Percentiles rank a stretch among this genome's conserved stretches.
Conservation (phyloP, 1,140 invertebrate species). For the fruit fly (Drosophila melanogaster) region DNA sequence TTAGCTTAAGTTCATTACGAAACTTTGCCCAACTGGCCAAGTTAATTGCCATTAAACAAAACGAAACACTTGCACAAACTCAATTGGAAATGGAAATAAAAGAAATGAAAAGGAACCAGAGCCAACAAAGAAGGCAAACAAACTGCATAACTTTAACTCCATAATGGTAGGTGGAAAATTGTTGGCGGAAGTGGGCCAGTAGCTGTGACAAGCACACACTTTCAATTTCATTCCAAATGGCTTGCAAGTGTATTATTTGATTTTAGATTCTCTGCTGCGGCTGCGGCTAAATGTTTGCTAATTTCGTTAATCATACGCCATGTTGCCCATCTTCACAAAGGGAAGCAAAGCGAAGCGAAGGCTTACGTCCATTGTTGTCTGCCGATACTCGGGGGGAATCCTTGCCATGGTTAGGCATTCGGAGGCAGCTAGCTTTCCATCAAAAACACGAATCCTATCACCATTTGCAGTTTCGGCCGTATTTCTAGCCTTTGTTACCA, state of each 20-base stretch:
- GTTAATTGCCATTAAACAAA: conserved; percentile 41
- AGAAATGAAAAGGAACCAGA: conserved; percentile 20
- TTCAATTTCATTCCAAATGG: conserved; percentile 20
- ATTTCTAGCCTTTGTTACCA: conserved; percentile 3
- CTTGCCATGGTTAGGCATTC: too few relatives aligned
- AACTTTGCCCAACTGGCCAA: conserved; percentile 23
- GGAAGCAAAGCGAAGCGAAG: background rate
- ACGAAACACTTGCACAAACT: conserved; percentile 61
- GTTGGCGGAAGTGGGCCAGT: conserved; percentile 18
- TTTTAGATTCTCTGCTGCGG: conserved; percentile 21
- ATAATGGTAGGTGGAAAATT: conserved; percentile 15
- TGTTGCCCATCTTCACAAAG: conserved; percentile 51
- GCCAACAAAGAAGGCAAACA: conserved; percentile 20
- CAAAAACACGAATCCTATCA: background rate
- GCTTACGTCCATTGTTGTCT: conserved; percentile 57
- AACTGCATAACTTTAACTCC: conserved; percentile 37
- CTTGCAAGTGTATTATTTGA: background rate
- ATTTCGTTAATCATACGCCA: conserved; percentile 77
- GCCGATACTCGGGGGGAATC: background rate
- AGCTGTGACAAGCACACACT: conserved; percentile 13
- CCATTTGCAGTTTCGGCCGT: conserved; percentile 13
- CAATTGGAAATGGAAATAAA: conserved; percentile 27
- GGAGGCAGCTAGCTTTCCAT: background rate
- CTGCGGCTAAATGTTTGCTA: conserved; percentile 65
- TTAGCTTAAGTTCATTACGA: conserved; percentile 15